Evolutionary conservation across 2,888 invertebrate genomes (phyloP).

Genomic region (Clusia tigrina): DNA sequence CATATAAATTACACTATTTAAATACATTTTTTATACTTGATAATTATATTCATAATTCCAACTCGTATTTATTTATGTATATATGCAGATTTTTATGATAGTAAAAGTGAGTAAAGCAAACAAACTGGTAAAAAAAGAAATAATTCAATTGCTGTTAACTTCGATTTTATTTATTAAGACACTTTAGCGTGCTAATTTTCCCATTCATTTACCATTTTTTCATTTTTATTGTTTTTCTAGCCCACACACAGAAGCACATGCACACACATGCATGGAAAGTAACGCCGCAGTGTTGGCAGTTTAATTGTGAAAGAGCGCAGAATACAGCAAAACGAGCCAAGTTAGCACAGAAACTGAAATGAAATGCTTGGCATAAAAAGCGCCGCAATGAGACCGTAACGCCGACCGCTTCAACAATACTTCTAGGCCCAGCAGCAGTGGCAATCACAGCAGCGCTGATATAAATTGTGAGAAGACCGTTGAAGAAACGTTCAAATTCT

Average conservation of each 20-base stretch:
- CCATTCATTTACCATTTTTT: background rate
- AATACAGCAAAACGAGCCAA: background rate
- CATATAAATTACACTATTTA: no score
- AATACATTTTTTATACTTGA: no score
- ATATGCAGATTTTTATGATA: no score
- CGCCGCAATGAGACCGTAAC: background rate
- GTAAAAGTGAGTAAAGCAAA: no score
- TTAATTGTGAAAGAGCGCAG: background rate
- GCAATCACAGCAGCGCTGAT: background rate
- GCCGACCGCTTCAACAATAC: background rate
- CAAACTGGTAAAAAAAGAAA: no score
- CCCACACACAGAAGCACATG: background rate
- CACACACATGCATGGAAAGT: no score
- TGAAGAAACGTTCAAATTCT: no score
- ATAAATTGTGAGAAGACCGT: no score
- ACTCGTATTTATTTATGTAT: no score
- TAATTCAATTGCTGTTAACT: no score
- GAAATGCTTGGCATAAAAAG: background rate
- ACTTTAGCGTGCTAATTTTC: no score
- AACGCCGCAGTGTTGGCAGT: background rate
- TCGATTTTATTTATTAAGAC: no score
- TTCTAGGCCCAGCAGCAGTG: background rate
- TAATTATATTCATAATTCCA: background rate
- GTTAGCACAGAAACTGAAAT: background rate
- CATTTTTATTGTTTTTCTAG: background rate